Evolutionary conservation across 1,140 invertebrate species (phyloP).

Genomic region (Aphaenogaster ashmeadi): DNA sequence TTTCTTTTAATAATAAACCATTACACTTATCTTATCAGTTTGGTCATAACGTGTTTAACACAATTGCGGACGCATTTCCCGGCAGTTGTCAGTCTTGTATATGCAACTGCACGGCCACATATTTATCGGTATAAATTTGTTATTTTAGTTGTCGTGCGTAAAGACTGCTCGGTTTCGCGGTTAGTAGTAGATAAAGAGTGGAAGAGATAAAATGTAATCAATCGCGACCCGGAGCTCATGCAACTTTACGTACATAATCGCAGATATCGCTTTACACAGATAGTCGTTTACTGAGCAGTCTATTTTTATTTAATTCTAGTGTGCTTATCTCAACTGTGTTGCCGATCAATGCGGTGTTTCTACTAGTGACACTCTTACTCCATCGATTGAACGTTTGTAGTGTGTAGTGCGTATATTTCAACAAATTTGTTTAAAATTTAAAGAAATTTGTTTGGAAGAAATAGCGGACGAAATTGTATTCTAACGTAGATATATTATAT

Average conservation of each 20-base stretch:
- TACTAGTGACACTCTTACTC: background rate
- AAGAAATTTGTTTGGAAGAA: background rate
- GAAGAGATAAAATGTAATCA: constrained; percentile 8
- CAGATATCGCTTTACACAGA: background rate
- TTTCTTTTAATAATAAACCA: background rate
- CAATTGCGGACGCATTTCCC: background rate
- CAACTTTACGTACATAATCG: background rate
- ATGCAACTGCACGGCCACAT: background rate
- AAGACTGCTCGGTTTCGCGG: background rate
- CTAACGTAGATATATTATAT: background rate
- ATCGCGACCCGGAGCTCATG: no score
- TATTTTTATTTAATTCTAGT: background rate
- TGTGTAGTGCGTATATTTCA: background rate
- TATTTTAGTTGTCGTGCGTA: background rate
- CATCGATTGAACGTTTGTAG: background rate
- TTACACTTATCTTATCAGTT: background rate
- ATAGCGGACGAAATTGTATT: background rate
- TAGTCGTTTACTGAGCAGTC: background rate
- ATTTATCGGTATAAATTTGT: background rate
- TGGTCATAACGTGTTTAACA: background rate
- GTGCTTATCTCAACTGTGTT: background rate
- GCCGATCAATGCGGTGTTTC: background rate
- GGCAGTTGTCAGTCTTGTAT: background rate
- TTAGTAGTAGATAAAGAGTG: background rate
- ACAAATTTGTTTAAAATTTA: background rate